Conservation (phyloP, 2,888 invertebrate genomes). For the Druceiella hillmani region DNA sequence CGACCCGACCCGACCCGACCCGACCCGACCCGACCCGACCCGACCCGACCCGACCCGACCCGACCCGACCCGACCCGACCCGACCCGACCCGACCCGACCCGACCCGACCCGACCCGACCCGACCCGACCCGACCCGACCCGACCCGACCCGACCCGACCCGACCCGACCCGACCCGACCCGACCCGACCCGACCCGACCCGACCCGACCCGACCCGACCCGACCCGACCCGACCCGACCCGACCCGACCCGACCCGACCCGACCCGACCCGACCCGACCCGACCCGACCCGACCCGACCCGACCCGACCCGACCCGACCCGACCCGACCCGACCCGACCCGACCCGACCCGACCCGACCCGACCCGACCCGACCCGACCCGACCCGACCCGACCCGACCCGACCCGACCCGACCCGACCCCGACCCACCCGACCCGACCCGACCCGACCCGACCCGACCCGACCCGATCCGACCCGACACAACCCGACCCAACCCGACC, state of each 20-base stretch:
- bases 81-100: conserved; percentile 14
- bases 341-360: conserved; percentile 10
- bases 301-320: conserved; percentile 15
- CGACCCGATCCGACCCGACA: conserved; percentile 1
- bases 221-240: conserved; percentile 16
- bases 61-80: conserved; percentile 14
- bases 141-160: conserved; percentile 15
- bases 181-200: conserved; percentile 16
- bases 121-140: conserved; percentile 15
- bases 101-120: conserved; percentile 13
- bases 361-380: conserved; percentile 12
- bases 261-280: conserved; percentile 17
- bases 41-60: conserved; percentile 11
- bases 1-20: conserved; percentile 17
- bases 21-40: conserved; percentile 15
- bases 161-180: conserved; percentile 15
- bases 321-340: conserved; percentile 14
- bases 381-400: conserved; percentile 11
- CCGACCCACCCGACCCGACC: conserved; percentile 3
- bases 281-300: conserved; percentile 16
- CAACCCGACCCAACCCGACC: conserved; percentile 1
- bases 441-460: conserved; percentile 2
- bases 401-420: conserved; percentile 8
- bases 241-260: conserved; percentile 16
- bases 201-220: conserved; percentile 16